phyloP scores from a whole-genome alignment of 2,113 vertebrate species.

The Chaetorhynchus papuensis region DNA sequence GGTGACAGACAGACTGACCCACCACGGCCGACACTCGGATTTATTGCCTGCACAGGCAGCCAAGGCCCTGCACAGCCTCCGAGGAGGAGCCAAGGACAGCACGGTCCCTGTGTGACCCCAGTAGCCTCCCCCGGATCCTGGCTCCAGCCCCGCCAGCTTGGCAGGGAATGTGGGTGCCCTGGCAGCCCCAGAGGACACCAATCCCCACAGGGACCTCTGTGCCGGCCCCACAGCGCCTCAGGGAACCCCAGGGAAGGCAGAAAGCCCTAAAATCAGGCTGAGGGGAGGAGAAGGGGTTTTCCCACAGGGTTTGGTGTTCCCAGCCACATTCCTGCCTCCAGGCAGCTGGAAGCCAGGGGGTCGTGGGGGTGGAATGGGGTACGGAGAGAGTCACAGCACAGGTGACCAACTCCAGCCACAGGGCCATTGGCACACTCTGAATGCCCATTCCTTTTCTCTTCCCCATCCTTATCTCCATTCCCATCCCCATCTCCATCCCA shows the following conservation, averaged over 20 bases:
- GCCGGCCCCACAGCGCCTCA: background rate
- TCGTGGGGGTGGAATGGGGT: background rate
- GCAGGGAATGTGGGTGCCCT: fast-evolving
- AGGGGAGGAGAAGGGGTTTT: background rate
- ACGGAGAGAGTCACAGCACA: background rate
- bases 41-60: background rate
- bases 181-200: too few relatives aligned
- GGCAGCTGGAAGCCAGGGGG: fast-evolving
- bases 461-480: too few relatives aligned
- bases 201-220: background rate
- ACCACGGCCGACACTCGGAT: background rate
- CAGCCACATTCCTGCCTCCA: fast-evolving
- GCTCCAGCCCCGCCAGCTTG: fast-evolving
- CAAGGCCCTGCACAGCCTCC: background rate
- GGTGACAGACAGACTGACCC: background rate
- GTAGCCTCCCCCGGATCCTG: background rate
- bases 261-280: background rate
- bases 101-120: background rate
- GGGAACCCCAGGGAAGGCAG: background rate
- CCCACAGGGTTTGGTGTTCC: fast-evolving
- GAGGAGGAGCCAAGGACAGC: background rate
- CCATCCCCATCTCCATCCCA: background rate
- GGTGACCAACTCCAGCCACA: background rate
- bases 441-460: background rate
- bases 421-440: fast-evolving